Conservation (phyloP, 1,140 invertebrate species). For the Coptotermes formosanus region DNA sequence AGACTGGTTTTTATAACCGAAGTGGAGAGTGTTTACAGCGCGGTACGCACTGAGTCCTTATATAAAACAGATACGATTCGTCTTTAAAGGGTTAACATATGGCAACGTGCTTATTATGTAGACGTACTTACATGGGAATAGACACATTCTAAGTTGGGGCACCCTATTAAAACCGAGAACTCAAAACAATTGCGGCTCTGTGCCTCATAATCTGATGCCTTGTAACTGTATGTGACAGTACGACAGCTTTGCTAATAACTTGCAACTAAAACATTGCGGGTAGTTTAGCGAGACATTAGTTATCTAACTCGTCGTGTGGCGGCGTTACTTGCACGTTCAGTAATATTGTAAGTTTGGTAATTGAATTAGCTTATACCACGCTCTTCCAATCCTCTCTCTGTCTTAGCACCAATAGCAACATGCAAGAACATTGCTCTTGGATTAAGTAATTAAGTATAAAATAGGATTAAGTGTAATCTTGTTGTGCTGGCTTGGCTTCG, state of each 20-base stretch:
- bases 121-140: too few relatives aligned
- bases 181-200: too few relatives aligned
- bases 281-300: conserved; percentile 18
- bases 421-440: conserved; percentile 3
- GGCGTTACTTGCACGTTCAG: conserved; percentile 13
- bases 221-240: neutral
- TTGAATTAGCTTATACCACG: conserved; percentile 4
- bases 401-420: neutral
- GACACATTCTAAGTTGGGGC: too few relatives aligned
- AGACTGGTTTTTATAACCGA: too few relatives aligned
- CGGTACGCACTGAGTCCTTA: too few relatives aligned
- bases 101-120: too few relatives aligned
- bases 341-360: conserved; percentile 17
- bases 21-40: too few relatives aligned
- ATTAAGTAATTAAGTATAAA: conserved; percentile 18
- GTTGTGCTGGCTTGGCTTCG: neutral
- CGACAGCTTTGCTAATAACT: neutral
- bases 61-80: too few relatives aligned
- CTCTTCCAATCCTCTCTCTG: neutral
- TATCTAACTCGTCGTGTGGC: conserved; percentile 17
- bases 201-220: neutral
- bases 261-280: neutral
- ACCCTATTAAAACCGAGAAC: too few relatives aligned
- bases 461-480: conserved; percentile 5
- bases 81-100: too few relatives aligned